Conservation (phyloP, 2,888 invertebrate genomes). For the Drosophila macrospina region DNA sequence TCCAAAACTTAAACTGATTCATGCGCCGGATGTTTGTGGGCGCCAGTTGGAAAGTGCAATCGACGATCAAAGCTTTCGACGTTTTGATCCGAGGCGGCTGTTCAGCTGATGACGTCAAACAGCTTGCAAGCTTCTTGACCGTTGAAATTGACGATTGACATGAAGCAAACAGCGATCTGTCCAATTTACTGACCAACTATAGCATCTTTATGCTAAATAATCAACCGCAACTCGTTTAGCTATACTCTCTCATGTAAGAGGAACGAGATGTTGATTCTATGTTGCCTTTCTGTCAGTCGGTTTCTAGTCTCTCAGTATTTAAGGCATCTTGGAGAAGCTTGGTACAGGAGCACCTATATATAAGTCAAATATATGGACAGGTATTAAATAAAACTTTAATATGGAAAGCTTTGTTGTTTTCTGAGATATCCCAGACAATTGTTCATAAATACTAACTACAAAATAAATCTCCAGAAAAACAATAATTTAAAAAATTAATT, state of each 20-base stretch:
- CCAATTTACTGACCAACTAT: constrained; percentile 44
- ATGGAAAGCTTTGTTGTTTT: too few relatives aligned
- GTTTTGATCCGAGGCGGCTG: constrained; percentile 59
- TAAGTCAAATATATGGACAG: too few relatives aligned
- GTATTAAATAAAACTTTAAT: too few relatives aligned
- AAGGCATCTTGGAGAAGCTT: too few relatives aligned
- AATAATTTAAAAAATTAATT: too few relatives aligned
- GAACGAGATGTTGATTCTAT: neutral
- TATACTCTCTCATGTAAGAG: neutral
- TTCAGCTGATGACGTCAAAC: constrained; percentile 50
- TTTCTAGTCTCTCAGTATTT: too few relatives aligned
- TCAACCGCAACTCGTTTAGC: constrained; percentile 25
- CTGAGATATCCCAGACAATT: too few relatives aligned
- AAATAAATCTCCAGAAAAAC: too few relatives aligned
- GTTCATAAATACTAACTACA: too few relatives aligned
- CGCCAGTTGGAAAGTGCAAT: constrained; percentile 54
- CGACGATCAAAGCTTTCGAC: constrained; percentile 62
- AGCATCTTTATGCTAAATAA: constrained; percentile 19
- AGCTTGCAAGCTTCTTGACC: constrained; percentile 42
- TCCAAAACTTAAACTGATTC: constrained; percentile 53
- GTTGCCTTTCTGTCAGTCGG: too few relatives aligned
- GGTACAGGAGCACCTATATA: too few relatives aligned
- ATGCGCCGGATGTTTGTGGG: constrained; percentile 73
- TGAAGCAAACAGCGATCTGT: constrained; percentile 54
- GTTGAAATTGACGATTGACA: constrained; percentile 63